These are phyloP conservation scores for Callorhinus ursinus DNA, from an alignment of 2,113 vertebrate genomes.

Conservation along the genomic window DNA sequence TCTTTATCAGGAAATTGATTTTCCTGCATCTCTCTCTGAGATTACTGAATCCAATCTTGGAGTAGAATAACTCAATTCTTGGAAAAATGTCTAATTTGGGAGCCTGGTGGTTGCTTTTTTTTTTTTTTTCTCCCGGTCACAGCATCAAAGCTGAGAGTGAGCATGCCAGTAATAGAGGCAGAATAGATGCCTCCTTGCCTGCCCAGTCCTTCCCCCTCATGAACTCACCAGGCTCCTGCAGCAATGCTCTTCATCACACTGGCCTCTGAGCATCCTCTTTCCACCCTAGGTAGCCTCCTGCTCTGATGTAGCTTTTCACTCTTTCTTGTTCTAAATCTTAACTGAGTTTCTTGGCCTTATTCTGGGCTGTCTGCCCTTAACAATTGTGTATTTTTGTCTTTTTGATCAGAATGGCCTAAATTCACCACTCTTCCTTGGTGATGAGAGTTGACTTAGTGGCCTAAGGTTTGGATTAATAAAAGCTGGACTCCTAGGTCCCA, in stretches of 20 bases:
- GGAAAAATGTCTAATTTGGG: conserved; percentile 60
- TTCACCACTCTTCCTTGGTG: not conserved
- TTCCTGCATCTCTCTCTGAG: conserved; percentile 72
- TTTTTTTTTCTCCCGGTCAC: not conserved
- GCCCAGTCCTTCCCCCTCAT: not conserved
- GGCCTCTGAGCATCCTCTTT: not conserved
- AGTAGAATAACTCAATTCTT: conserved; percentile 63
- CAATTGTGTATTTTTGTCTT: not conserved
- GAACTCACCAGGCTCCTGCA: not conserved
- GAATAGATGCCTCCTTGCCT: not conserved
- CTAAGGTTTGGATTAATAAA: not conserved
- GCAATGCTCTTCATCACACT: not conserved
- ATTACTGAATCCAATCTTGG: conserved; percentile 62
- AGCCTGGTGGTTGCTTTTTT: not conserved
- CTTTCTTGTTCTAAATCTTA: not conserved
- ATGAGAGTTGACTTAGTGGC: not conserved
- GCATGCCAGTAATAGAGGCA: not conserved
- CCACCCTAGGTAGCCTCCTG: not conserved
- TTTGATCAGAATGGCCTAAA: not conserved
- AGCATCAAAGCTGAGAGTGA: not conserved
- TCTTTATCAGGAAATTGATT: conserved; percentile 61
- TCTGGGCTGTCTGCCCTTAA: not conserved
- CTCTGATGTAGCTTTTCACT: not conserved
- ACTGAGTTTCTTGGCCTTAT: not conserved
- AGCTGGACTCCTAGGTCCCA: not conserved